Percentiles rank a stretch among this genome's conserved stretches.
These are phyloP conservation scores for Threskiornis aethiopicus DNA, from an alignment of 2,797 vertebrate species.

Conservation along the genomic window DNA sequence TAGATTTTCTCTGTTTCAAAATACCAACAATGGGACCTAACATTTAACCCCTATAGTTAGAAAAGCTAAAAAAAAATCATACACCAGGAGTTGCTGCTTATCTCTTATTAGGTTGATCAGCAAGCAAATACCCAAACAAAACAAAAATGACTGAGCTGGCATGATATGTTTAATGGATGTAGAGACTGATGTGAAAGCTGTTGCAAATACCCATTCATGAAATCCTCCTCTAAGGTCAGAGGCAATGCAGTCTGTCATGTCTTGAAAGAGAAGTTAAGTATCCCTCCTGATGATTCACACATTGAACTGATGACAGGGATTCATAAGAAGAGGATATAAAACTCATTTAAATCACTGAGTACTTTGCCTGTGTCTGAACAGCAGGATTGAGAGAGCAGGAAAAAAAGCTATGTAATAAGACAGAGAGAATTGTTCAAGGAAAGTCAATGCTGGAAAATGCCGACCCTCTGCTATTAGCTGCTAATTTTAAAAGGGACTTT, in stretches of 20 bases:
- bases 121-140: background rate
- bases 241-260: background rate
- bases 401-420: background rate
- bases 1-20: background rate
- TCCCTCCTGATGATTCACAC: background rate
- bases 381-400: background rate
- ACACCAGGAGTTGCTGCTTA: background rate
- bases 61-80: background rate
- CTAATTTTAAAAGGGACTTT: slow-evolving; percentile 6
- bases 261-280: background rate
- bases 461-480: background rate
- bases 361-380: background rate
- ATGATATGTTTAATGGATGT: background rate
- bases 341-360: background rate
- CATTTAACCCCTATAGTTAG: background rate
- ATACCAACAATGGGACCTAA: background rate
- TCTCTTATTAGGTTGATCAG: background rate
- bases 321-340: background rate
- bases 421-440: background rate
- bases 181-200: background rate
- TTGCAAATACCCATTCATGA: background rate
- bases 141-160: background rate
- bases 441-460: background rate
- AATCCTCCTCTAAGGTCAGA: background rate
- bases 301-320: background rate